Conservation (phyloP, 2,113 vertebrate genomes). For the Pseudolaguvia tuberculata region DNA sequence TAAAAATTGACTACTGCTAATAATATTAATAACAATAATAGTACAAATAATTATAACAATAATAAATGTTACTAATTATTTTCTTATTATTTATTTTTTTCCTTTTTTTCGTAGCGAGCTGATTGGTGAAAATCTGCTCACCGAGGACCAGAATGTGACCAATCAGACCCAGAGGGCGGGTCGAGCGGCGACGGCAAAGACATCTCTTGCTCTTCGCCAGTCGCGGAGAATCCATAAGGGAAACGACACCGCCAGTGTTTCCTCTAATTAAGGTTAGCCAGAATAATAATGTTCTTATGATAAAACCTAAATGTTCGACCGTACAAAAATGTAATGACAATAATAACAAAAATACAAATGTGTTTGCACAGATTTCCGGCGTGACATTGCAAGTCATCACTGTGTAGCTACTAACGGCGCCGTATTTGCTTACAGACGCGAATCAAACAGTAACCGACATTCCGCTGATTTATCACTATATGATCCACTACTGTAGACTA, state of each 20-base stretch:
- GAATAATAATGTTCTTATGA: background rate
- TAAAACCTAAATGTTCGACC: background rate
- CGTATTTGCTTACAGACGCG: background rate
- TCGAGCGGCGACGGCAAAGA: background rate
- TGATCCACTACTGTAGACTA: no score
- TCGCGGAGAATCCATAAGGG: background rate
- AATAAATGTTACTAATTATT: background rate
- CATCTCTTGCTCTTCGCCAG: background rate
- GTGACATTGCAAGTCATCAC: background rate
- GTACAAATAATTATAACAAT: background rate
- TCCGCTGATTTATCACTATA: no score
- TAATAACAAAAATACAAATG: no score
- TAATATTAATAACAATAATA: background rate
- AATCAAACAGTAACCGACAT: background rate
- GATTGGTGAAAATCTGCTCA: background rate
- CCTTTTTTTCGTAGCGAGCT: background rate
- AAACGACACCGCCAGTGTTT: background rate
- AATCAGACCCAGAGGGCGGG: slow-evolving; percentile 11
- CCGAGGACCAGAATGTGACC: background rate
- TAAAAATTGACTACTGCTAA: no score
- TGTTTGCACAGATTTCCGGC: background rate
- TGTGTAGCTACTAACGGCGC: background rate
- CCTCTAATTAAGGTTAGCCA: background rate
- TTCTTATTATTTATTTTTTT: background rate
- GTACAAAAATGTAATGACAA: background rate